Evolutionary conservation across 2,888 invertebrate species (phyloP).

Genomic region (Pyrochroa serraticornis): DNA sequence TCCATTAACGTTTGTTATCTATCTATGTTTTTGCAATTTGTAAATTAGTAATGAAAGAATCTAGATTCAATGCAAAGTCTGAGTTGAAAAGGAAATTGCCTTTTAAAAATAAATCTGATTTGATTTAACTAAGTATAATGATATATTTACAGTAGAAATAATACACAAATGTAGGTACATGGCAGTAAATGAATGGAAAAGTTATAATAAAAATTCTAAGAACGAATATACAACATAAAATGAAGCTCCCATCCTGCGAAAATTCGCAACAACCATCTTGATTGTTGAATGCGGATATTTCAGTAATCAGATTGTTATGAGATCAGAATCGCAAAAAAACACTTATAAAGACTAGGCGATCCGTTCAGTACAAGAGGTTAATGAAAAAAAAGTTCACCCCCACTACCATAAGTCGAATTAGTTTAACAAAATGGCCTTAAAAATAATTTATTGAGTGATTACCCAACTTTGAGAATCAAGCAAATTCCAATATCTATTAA

Average conservation of each 20-base stretch:
- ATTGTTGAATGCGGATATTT: not conserved
- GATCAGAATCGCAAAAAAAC: constrained; percentile 34
- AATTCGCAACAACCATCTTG: not conserved
- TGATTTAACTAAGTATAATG: constrained; percentile 17
- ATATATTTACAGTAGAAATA: constrained; percentile 44
- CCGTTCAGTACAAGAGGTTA: constrained; percentile 36
- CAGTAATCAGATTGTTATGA: constrained; percentile 28
- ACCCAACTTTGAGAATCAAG: constrained; percentile 3
- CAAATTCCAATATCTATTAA: constrained; percentile 2
- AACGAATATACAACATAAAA: constrained; percentile 10
- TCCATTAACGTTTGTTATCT: too few relatives aligned
- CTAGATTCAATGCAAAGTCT: too few relatives aligned
- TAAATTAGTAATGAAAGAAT: too few relatives aligned
- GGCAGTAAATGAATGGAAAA: constrained; percentile 38
- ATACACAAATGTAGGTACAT: constrained; percentile 39
- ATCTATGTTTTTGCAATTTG: too few relatives aligned
- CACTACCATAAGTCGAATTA: constrained; percentile 32
- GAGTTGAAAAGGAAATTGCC: not conserved
- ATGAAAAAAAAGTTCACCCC: constrained; percentile 30
- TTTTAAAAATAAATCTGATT: not conserved
- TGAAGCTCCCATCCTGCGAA: not conserved
- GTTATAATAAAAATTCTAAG: constrained; percentile 19
- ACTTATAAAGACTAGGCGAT: constrained; percentile 40
- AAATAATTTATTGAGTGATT: not conserved
- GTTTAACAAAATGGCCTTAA: not conserved